These are phyloP conservation scores for Sminthurinus aureus DNA, from an alignment of 2,888 invertebrate genomes.

Conservation along the genomic window DNA sequence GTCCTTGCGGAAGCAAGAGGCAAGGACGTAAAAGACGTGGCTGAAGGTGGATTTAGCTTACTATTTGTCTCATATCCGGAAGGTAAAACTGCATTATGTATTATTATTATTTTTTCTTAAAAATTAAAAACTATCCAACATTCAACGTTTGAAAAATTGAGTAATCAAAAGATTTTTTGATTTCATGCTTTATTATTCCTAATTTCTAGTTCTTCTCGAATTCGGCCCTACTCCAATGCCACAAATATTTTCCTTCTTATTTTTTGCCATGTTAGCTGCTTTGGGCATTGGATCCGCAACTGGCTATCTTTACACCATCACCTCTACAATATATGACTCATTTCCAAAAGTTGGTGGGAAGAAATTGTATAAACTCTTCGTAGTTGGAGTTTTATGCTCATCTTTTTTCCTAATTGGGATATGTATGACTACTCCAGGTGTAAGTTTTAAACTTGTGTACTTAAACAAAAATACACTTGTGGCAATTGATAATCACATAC, in stretches of 20 bases:
- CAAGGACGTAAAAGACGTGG: background rate
- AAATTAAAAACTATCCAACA: background rate
- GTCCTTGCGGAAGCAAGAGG: conserved; percentile 5
- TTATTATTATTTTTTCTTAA: background rate
- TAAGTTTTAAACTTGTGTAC: background rate
- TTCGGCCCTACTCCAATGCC: conserved; percentile 20
- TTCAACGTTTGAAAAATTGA: background rate
- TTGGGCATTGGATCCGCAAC: conserved; percentile 29
- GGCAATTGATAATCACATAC: background rate
- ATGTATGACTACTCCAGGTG: background rate
- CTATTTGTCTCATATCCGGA: conserved; percentile 28
- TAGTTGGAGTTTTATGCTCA: background rate
- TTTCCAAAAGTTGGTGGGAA: conserved; percentile 1
- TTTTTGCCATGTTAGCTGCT: conserved; percentile 31
- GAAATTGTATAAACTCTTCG: background rate
- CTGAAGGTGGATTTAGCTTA: conserved; percentile 4
- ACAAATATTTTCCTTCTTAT: conserved; percentile 31
- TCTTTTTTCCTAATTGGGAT: conserved; percentile 8
- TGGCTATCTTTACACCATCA: conserved; percentile 23
- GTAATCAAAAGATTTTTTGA: background rate
- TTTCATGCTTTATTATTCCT: background rate
- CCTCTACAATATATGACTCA: conserved; percentile 10
- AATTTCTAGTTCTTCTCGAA: background rate
- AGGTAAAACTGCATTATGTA: background rate
- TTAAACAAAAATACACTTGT: background rate